Evolutionary conservation across 1,140 invertebrate genomes (phyloP).

Genomic region (Atta colombica): DNA sequence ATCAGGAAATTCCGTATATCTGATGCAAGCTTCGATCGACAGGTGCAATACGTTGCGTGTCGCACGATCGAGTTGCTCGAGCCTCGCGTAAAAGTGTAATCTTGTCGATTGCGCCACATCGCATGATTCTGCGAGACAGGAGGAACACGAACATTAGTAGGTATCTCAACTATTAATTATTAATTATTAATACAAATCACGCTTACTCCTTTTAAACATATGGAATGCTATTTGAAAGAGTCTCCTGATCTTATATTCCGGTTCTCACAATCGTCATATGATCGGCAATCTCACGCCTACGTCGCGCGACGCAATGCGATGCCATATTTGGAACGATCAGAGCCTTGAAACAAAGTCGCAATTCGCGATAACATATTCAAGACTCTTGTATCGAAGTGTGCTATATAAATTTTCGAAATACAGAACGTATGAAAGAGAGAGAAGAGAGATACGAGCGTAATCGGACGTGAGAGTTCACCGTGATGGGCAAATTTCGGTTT

Average conservation of each 20-base stretch:
- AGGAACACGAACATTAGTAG: background rate
- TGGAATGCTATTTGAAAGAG: background rate
- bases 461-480: background rate
- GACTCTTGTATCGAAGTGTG: no score
- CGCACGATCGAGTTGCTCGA: background rate
- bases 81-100: background rate
- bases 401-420: background rate
- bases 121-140: background rate
- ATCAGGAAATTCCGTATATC: constrained; percentile 26
- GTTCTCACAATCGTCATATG: background rate
- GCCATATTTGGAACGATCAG: constrained; percentile 18
- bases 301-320: background rate
- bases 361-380: background rate
- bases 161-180: background rate
- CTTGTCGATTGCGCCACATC: background rate
- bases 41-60: constrained; percentile 14
- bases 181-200: background rate
- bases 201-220: background rate
- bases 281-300: background rate
- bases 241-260: no score
- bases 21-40: constrained; percentile 2
- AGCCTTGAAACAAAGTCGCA: background rate
- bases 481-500: background rate
- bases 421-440: background rate
- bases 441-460: background rate